Evolutionary conservation across 2,113 vertebrate genomes (phyloP), one percentile per base, ranked within the genome.

Genomic region (Amia ocellicauda): DNA sequence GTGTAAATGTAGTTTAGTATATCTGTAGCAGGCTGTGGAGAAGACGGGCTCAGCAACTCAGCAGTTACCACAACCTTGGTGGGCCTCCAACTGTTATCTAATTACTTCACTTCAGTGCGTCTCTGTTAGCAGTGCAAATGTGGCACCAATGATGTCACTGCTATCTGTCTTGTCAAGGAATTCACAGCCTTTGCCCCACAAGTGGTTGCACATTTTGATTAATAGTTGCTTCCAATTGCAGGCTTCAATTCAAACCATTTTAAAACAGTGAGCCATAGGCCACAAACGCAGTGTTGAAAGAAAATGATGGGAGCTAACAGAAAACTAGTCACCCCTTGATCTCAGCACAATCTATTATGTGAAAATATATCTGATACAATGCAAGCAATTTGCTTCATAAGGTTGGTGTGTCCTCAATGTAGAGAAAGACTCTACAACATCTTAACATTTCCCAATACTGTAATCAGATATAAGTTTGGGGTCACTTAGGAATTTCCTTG

Each of bases 181-280:
- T 77, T 74, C 74, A 75, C 62, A 83, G 50, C 26, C 52, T 55
- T 52, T 64, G 52, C 62, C 62, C 62, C 62, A 64, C 58, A 73
- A 86, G 60, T 75, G 64, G 68, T 50, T 85, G 86, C 78, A 73
- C 75, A 74, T 55, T 71, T 71, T 31, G 76, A 79, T 84, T 86
- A 86, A 86, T 79, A 81, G 81, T 74, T 72, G 75, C 71, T 73
- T 85, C 82, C 78, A 73, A 78, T 65, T 87, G 79, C 76, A 80
- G 71, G 81, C 81, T 85, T 90, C 86, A 91, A 90, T 90, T 86
- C 85, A 89, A 86, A 81, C 74, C 77, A 80, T 85, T 89, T 64
- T 86, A 85, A 87, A 84, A 73, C 79, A 87, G 76, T 83, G 83
- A 87, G 76, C 78, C 88, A 82, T 80, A 82, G 80, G 70, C 74